Conservation (phyloP, 2,888 invertebrate species). For the Tipula helvola region DNA sequence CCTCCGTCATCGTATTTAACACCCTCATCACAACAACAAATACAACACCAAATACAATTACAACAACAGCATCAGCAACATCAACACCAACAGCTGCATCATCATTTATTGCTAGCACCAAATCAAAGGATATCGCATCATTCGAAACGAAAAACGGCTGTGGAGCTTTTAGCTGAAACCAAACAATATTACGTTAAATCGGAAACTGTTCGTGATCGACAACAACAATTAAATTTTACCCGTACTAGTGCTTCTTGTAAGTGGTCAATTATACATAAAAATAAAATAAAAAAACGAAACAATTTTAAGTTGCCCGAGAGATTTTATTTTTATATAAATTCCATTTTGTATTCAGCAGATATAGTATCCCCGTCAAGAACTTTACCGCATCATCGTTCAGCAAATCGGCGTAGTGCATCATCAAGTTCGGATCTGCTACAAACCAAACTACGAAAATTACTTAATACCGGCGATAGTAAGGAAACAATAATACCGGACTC, state of each 20-base stretch:
- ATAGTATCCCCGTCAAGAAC: conserved; percentile 37
- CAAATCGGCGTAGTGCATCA: conserved; percentile 34
- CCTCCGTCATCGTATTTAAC: conserved; percentile 21
- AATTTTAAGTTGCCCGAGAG: background rate
- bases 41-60: conserved; percentile 18
- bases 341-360: background rate
- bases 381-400: conserved; percentile 34
- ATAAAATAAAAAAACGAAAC: background rate
- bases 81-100: conserved; percentile 17
- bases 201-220: conserved; percentile 73
- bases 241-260: conserved; percentile 17
- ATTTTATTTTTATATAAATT: background rate
- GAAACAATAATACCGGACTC: conserved; percentile 30
- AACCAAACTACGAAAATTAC: conserved; percentile 60
- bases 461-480: conserved; percentile 42
- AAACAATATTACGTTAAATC: conserved; percentile 92
- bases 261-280: no score
- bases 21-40: conserved; percentile 12
- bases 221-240: conserved; percentile 43
- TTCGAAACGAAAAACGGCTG: conserved; percentile 81
- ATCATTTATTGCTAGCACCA: conserved; percentile 23
- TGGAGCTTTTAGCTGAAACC: conserved; percentile 82
- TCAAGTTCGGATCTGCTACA: conserved; percentile 54
- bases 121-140: conserved; percentile 36
- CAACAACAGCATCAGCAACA: conserved; percentile 16